These are phyloP conservation scores for Stomatorhinus walkeri DNA, from an alignment of 2,797 vertebrate species.

Conservation along the genomic window DNA sequence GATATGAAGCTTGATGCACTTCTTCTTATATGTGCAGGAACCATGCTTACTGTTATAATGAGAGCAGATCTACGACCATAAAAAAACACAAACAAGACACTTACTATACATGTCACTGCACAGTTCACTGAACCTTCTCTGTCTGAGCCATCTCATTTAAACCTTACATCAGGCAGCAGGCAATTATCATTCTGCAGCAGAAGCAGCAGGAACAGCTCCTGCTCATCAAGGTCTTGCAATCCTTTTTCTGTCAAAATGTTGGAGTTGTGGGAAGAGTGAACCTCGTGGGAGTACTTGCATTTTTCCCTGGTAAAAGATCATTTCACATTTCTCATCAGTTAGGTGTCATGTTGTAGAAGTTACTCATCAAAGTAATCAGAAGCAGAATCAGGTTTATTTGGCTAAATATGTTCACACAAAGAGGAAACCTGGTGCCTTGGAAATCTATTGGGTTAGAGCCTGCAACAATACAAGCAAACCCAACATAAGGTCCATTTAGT, in stretches of 20 bases:
- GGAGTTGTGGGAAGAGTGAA: slow-evolving; percentile 55
- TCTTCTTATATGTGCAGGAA: slow-evolving; percentile 52
- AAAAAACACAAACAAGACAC: background rate
- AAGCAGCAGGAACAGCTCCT: slow-evolving; percentile 71
- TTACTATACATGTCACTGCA: background rate
- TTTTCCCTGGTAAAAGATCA: slow-evolving; percentile 43
- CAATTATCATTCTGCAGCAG: slow-evolving; percentile 81
- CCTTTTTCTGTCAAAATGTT: slow-evolving; percentile 51
- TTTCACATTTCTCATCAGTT: background rate
- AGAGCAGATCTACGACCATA: slow-evolving; percentile 59
- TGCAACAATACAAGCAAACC: background rate
- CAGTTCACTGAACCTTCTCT: background rate
- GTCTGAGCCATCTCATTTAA: background rate
- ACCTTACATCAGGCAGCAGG: slow-evolving; percentile 78
- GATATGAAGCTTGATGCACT: slow-evolving; percentile 74
- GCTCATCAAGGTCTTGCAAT: slow-evolving; percentile 53
- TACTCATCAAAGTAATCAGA: background rate
- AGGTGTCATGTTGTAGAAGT: background rate
- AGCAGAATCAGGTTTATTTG: background rate
- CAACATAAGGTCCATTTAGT: background rate
- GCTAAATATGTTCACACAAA: background rate
- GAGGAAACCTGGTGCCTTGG: background rate
- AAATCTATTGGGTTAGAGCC: background rate
- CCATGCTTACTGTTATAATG: slow-evolving; percentile 72
- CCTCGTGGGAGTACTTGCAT: slow-evolving; percentile 61